Evolutionary conservation across 1,140 invertebrate species (phyloP).

Genomic region (Drosophila littoralis): DNA sequence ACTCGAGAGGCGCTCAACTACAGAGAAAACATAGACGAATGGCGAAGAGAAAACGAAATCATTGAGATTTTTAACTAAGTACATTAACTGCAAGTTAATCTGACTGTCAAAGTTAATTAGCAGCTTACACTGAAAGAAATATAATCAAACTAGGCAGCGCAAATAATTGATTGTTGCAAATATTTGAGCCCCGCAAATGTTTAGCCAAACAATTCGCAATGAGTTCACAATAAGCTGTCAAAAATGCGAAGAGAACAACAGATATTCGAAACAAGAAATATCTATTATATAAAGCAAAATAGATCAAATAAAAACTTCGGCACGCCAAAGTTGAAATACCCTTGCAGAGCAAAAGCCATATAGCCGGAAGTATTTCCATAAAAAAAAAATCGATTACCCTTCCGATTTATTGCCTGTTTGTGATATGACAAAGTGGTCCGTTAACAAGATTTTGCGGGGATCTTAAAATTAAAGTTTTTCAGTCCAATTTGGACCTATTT

Average conservation of each 20-base stretch:
- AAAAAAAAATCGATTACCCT: too few relatives aligned
- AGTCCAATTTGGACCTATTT: too few relatives aligned
- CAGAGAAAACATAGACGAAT: not conserved
- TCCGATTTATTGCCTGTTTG: too few relatives aligned
- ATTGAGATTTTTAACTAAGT: conserved; percentile 26
- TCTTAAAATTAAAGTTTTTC: too few relatives aligned
- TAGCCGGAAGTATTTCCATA: too few relatives aligned
- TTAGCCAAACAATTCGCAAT: conserved; percentile 33
- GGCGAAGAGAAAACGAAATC: not conserved
- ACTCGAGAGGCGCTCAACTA: not conserved
- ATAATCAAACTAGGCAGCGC: conserved; percentile 5
- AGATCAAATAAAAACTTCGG: not conserved
- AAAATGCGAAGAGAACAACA: not conserved
- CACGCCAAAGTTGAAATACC: too few relatives aligned
- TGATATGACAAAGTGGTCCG: too few relatives aligned
- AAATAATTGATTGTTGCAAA: conserved; percentile 41
- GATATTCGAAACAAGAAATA: not conserved
- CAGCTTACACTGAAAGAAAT: conserved; percentile 2
- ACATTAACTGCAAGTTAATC: conserved; percentile 53
- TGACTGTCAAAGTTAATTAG: conserved; percentile 52
- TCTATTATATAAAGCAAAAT: not conserved
- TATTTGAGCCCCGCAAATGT: conserved; percentile 45
- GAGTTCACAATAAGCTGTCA: conserved; percentile 15
- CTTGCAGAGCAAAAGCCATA: too few relatives aligned
- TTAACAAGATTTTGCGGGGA: too few relatives aligned